Evolutionary conservation across 2,113 vertebrate genomes (phyloP).

Genomic region (Menura novaehollandiae): DNA sequence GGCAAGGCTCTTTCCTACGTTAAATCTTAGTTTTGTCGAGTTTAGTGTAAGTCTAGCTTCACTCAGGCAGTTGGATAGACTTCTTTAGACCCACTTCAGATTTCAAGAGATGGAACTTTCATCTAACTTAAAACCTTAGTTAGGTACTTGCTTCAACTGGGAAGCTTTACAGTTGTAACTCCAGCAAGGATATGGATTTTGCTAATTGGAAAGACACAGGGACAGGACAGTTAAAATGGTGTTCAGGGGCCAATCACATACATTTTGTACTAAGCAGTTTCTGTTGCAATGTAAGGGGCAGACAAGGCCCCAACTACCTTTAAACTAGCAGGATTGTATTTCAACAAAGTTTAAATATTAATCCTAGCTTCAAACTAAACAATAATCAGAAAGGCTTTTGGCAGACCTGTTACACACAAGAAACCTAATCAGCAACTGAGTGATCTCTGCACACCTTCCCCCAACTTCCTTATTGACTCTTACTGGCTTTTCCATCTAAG

Average conservation of each 20-base stretch:
- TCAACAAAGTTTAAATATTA: conserved; percentile 1
- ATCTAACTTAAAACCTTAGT: neutral
- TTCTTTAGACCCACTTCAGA: neutral
- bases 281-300: neutral
- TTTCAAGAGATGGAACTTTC: neutral
- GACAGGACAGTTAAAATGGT: neutral
- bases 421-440: neutral
- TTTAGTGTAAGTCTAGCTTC: neutral
- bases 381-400: neutral
- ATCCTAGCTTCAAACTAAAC: neutral
- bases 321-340: neutral
- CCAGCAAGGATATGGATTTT: neutral
- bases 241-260: rapidly evolving
- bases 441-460: neutral
- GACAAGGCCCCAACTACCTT: neutral
- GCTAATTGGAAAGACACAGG: neutral
- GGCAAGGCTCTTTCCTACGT: neutral
- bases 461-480: neutral
- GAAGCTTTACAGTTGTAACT: neutral
- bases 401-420: neutral
- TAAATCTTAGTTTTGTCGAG: neutral
- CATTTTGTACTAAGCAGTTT: neutral
- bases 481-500: neutral
- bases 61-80: neutral
- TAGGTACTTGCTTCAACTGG: neutral